Evolutionary conservation across 2,113 vertebrate genomes (phyloP).

Genomic region (Chaenogobius annularis): DNA sequence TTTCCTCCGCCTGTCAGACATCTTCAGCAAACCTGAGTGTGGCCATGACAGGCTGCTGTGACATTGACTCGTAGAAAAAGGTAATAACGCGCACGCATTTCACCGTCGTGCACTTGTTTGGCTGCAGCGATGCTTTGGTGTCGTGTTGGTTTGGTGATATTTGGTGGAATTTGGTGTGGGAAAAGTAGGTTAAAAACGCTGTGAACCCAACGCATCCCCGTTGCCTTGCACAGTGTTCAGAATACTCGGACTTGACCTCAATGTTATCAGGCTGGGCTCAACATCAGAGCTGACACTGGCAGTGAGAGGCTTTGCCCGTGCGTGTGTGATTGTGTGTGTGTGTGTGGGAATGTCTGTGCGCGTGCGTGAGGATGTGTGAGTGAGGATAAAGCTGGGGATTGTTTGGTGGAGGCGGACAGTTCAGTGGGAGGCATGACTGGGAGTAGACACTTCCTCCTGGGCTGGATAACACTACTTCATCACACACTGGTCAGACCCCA

Average conservation of each 20-base stretch:
- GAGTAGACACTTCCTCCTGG: conserved; percentile 4
- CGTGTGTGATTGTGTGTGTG: conserved; percentile 12
- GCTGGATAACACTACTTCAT: not conserved
- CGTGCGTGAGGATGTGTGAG: not conserved
- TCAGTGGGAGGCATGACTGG: conserved; percentile 3
- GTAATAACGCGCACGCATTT: conserved; percentile 26
- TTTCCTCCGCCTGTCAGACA: conserved; percentile 27
- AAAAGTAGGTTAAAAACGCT: not conserved
- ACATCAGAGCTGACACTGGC: conserved; percentile 51
- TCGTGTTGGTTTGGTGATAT: not conserved
- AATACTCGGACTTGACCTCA: conserved; percentile 68
- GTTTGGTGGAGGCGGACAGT: conserved; percentile 10
- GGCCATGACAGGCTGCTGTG: conserved; percentile 42
- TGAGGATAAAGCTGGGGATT: conserved; percentile 8
- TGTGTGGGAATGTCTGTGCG: not conserved
- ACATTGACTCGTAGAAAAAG: conserved; percentile 56
- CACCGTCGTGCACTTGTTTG: conserved; percentile 52
- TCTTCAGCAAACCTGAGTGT: conserved; percentile 22
- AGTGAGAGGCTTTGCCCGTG: conserved; percentile 22
- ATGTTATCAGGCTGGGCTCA: conserved; percentile 63
- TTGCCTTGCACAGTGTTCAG: conserved; percentile 29
- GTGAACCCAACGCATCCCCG: conserved; percentile 4
- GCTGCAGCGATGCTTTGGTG: conserved; percentile 13
- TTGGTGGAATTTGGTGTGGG: conserved; percentile 11
- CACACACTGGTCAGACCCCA: not conserved